Evolutionary conservation across 2,888 invertebrate genomes (phyloP).

Genomic region (Noctuana brunneofusca): DNA sequence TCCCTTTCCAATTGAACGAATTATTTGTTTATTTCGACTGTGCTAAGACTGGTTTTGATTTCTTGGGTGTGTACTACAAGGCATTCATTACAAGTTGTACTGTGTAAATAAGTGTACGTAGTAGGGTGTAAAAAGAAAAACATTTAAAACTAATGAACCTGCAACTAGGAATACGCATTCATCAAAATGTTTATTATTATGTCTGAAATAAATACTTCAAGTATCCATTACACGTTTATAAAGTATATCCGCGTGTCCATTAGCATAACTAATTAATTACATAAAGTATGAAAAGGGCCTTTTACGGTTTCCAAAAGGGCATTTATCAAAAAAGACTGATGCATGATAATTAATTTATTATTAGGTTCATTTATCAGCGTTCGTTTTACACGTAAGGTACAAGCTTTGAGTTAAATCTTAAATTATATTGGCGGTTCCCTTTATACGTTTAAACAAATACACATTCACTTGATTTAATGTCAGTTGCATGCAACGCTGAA

Average conservation of each 20-base stretch:
- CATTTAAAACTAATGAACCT: conserved; percentile 19
- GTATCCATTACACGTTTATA: conserved; percentile 11
- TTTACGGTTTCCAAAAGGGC: conserved; percentile 14
- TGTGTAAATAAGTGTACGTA: conserved; percentile 42
- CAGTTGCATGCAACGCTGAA: conserved; percentile 37
- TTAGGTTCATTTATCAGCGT: conserved; percentile 32
- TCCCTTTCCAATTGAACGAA: conserved; percentile 65
- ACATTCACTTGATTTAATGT: conserved; percentile 62
- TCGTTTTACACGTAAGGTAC: conserved; percentile 21
- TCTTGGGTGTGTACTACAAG: conserved; percentile 43
- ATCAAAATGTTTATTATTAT: conserved; percentile 6
- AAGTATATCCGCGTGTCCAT: conserved; percentile 20
- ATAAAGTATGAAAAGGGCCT: conserved; percentile 17
- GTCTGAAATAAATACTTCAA: conserved; percentile 9
- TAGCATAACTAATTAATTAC: conserved; percentile 26
- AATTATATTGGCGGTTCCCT: conserved; percentile 42
- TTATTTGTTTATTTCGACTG: conserved; percentile 65
- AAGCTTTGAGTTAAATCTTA: conserved; percentile 7
- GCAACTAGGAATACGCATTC: conserved; percentile 14
- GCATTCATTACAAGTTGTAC: conserved; percentile 36
- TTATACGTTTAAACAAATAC: conserved; percentile 63
- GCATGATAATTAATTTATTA: conserved; percentile 29
- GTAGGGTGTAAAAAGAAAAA: conserved; percentile 12
- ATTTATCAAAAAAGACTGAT: conserved; percentile 34
- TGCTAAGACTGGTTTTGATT: conserved; percentile 49